Base-by-base conservation (phyloP, 2,888 invertebrate genomes). In the Tipula confusa region DNA sequence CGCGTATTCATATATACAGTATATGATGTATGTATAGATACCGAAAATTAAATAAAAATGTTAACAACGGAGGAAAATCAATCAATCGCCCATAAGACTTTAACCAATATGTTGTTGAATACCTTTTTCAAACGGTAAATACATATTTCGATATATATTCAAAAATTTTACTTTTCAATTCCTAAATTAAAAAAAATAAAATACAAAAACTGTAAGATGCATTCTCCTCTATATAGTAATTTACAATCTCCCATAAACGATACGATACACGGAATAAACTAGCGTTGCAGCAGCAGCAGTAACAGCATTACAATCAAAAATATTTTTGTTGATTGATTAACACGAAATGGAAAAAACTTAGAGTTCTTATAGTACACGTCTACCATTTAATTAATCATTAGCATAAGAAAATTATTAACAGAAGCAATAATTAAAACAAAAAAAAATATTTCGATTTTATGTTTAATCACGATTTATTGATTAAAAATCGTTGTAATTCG, bases 371-470 rank as follows among this genome's bases (percentile, higher is more conserved):
- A n/a, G n/a, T n/a, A n/a, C n/a, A n/a, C n/a, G n/a, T 38, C 2
- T 43, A 24, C 24, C 64, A 9, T 13, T 38, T 43, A 64, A 64
- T 64, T 64, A 64, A 24, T 64, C 64, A 64, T 11, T 1, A 24
- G 24, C 3, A 6, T 43, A 64, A 64, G 11, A 64, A 64, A 64
- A 64, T 64, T 64, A 64, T 3, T 64, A 64, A 64, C 64, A 64
- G 64, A 64, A 64, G 64, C 64, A 64, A 24, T 64, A 64, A 64
- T 64, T 64, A 64, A 64, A 64, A 64, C 11, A 64, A 64, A 64
- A 33, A 6, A 33, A 24, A 64, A 64, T 24, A 11, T 43, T 24
- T 24, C 24, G 24, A 24, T 64, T 64, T 38, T 64, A 24, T 24
- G 64, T 64, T 64, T 24, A 43, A 64, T 64, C 64, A 64, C 64